A percentile compares a stretch with the other conserved stretches of the same genome.
phyloP scores from a whole-genome alignment of 1,140 invertebrate genomes.

The Hycleus cichorii region DNA sequence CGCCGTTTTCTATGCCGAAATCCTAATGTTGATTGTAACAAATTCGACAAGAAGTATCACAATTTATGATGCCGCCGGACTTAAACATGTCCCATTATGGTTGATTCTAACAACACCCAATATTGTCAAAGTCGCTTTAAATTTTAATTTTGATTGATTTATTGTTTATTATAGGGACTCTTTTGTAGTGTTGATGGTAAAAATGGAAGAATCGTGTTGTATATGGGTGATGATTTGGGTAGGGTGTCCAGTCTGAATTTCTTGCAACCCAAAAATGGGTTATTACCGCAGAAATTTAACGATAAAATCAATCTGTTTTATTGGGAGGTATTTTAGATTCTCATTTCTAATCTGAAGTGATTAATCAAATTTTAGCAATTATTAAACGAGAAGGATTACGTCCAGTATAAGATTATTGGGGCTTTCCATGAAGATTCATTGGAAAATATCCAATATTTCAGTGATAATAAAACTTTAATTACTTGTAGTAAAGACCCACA shows the following conservation, averaged over 20 bases:
- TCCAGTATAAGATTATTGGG: constrained; percentile 34
- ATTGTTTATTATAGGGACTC: too few relatives aligned
- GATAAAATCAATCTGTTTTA: constrained; percentile 47
- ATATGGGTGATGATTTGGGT: constrained; percentile 45
- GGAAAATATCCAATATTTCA: constrained; percentile 38
- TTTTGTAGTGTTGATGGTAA: background rate
- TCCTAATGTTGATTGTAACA: constrained; percentile 42
- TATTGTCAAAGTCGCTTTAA: constrained; percentile 36
- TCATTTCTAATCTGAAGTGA: too few relatives aligned
- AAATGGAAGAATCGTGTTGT: constrained; percentile 37
- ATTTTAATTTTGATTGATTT: too few relatives aligned
- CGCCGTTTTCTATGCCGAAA: constrained; percentile 47
- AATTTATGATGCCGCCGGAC: constrained; percentile 46
- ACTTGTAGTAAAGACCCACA: constrained; percentile 45
- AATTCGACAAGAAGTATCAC: constrained; percentile 48
- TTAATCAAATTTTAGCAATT: constrained; percentile 36
- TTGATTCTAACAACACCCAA: constrained; percentile 46
- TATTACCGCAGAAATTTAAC: constrained; percentile 43
- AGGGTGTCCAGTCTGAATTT: constrained; percentile 43
- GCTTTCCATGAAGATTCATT: constrained; percentile 42
- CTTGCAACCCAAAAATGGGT: constrained; percentile 40
- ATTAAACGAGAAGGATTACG: constrained; percentile 41
- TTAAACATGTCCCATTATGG: constrained; percentile 45
- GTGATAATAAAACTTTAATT: constrained; percentile 40
- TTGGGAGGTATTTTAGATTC: constrained; percentile 42